Evolutionary conservation across 2,888 invertebrate species (phyloP), one percentile per base, ranked within the genome.

Genomic region (Drosophila affinis): DNA sequence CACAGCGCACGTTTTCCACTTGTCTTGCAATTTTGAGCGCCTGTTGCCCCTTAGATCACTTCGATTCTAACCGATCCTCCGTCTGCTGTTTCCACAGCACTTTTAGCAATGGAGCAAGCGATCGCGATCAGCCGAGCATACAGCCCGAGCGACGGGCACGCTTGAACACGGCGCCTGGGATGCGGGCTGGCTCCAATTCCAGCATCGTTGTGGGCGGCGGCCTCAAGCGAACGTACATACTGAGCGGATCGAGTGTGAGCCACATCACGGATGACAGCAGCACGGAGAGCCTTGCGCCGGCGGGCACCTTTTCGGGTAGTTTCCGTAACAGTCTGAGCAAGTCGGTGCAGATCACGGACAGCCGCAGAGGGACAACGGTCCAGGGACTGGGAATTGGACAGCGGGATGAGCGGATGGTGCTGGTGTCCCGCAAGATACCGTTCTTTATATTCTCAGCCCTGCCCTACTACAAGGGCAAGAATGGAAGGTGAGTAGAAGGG

Each of bases 381-480:
- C 29, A 95, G 94, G 91, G 94, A 94, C 73, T 95, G 95, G 73
- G 94, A 94, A 79, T 96, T 96, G 89, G 96, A 10, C 81, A 81
- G 27, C 71, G 85, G 1, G 87, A 97, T 91, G 97, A 97, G 90
- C 94, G 98, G 87, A 93, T 98, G 76, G 95, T 97, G 64, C 94
- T 98, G 92, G 95, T 97, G 46, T 95, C 97, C 57, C 93, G 95
- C 7, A 95, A 95, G 85, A 95, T 95, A 64, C 98, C 98, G 44
- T 96, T 98, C 93, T 94, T 96, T 80, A 94, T 98, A 72, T 98
- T 96, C 91, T 98, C 98, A 46, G 95, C 96, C 62, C 94, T 98
- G 90, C 97, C 98, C 44, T 98, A 97, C 91, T 95, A 94, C 63
- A 95, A 95, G 91, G 94, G 94, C 82, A 94, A 95, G 68, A 94